Percentiles rank a stretch among this genome's conserved stretches.
Evolutionary conservation across 1,140 invertebrate genomes (phyloP).

Genomic region (Vanessa atalanta): DNA sequence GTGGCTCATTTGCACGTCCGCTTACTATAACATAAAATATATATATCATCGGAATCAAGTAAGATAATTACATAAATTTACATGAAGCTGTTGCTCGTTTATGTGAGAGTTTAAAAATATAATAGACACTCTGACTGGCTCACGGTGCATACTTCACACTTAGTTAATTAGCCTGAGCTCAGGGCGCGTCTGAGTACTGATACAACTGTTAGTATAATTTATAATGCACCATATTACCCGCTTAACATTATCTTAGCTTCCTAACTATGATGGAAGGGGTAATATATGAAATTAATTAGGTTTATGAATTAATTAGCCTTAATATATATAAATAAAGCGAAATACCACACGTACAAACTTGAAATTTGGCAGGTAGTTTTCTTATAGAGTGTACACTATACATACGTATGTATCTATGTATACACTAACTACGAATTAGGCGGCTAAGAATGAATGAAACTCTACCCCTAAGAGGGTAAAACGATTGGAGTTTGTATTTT

Average conservation of each 20-base stretch:
- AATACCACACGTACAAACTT: no score
- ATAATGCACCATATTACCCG: conserved; percentile 30
- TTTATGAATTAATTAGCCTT: no score
- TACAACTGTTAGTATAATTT: conserved; percentile 38
- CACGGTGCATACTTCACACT: conserved; percentile 28
- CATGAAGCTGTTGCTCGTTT: background rate
- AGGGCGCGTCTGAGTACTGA: conserved; percentile 19
- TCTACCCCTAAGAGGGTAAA: no score
- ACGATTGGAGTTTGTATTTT: no score
- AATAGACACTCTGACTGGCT: conserved; percentile 18
- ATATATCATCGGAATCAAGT: background rate
- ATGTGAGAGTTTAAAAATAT: conserved; percentile 18
- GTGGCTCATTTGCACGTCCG: no score
- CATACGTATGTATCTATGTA: no score
- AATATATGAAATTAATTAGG: background rate
- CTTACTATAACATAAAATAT: no score
- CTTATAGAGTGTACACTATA: no score
- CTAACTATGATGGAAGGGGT: background rate
- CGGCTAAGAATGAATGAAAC: no score
- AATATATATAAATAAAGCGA: no score
- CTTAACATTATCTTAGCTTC: conserved; percentile 5
- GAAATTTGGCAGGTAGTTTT: no score
- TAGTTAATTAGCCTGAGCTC: conserved; percentile 42
- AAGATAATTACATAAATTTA: background rate
- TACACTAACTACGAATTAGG: no score